Evolutionary conservation across 2,113 vertebrate species (phyloP).

Genomic region (Nothobranchius furzeri): DNA sequence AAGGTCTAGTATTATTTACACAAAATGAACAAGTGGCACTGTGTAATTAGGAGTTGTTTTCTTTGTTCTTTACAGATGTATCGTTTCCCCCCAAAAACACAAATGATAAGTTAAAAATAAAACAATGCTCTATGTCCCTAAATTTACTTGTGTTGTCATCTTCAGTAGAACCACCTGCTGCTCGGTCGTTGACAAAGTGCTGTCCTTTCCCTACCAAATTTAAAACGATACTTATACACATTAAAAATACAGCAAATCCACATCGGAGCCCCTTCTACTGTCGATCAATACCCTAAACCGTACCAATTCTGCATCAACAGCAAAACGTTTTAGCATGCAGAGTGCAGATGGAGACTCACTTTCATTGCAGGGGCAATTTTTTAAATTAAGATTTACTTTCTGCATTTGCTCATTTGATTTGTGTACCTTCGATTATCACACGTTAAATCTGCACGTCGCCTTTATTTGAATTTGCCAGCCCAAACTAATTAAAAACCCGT

Average conservation of each 20-base stretch:
- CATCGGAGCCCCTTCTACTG: constrained; percentile 31
- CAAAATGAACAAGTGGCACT: constrained; percentile 83
- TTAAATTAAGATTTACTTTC: neutral
- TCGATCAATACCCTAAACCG: constrained; percentile 54
- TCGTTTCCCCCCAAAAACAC: constrained; percentile 57
- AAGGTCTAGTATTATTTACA: constrained; percentile 82
- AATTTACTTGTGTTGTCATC: neutral
- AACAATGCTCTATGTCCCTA: constrained; percentile 60
- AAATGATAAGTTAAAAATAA: constrained; percentile 69
- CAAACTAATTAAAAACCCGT: neutral
- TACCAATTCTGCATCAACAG: constrained; percentile 29
- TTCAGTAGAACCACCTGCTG: constrained; percentile 68
- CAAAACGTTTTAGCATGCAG: too few species aligned
- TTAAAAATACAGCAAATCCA: constrained; percentile 55
- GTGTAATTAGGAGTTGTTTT: constrained; percentile 73
- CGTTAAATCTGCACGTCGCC: neutral
- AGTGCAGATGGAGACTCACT: constrained; percentile 42
- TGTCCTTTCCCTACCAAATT: constrained; percentile 61
- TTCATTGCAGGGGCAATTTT: too few species aligned
- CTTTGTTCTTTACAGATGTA: constrained; percentile 67
- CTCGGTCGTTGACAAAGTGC: constrained; percentile 75
- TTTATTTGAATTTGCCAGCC: neutral
- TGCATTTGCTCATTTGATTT: neutral
- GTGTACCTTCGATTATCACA: constrained; percentile 1
- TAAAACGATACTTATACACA: constrained; percentile 58